These are phyloP conservation scores for Hyaena hyaena DNA, from an alignment of 2,113 vertebrate genomes.

Conservation along the genomic window DNA sequence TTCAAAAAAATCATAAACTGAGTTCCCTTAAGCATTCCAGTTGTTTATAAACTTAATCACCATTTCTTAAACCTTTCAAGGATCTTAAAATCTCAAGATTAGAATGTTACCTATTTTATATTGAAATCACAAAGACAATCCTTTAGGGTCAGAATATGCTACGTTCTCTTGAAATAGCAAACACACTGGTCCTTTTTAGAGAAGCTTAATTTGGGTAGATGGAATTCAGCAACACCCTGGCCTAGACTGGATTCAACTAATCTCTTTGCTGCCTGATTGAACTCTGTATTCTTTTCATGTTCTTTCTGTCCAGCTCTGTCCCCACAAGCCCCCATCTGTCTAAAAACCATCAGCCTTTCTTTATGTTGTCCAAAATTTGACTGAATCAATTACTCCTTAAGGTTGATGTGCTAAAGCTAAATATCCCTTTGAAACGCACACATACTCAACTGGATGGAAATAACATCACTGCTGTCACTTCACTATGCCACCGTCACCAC, in stretches of 20 bases:
- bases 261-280: slow-evolving; percentile 65
- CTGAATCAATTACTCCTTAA: neutral
- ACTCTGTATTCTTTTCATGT: slow-evolving; percentile 58
- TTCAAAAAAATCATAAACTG: neutral
- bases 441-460: neutral
- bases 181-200: slow-evolving; percentile 18
- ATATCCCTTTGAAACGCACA: neutral
- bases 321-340: neutral
- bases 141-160: neutral
- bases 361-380: slow-evolving; percentile 32
- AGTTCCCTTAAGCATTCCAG: neutral
- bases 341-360: slow-evolving; percentile 35
- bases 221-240: slow-evolving; percentile 56
- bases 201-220: slow-evolving; percentile 63
- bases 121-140: neutral
- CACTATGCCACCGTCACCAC: neutral
- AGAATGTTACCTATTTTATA: slow-evolving; percentile 35
- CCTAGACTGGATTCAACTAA: slow-evolving; percentile 51
- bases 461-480: neutral
- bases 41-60: slow-evolving; percentile 34
- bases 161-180: slow-evolving; percentile 45
- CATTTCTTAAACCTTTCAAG: neutral
- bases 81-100: neutral
- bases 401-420: neutral
- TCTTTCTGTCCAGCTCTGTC: slow-evolving; percentile 46